Evolutionary conservation across 64 coral and sea anemone genomes (phyloP), one percentile per base, ranked within the genome.

Genomic region (Exaiptasia diaphana): DNA sequence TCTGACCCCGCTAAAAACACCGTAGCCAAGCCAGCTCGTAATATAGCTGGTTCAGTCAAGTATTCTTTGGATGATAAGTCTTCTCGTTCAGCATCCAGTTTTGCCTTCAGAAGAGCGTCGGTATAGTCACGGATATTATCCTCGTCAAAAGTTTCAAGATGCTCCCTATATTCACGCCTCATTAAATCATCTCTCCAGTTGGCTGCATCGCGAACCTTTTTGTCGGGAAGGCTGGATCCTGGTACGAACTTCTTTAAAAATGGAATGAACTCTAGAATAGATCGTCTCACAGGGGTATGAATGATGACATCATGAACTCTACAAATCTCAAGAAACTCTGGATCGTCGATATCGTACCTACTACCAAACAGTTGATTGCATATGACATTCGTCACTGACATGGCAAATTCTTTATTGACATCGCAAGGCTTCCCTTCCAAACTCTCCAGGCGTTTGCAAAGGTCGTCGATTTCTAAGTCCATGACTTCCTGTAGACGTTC

Each of bases 371-470:
- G 31, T 43, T 75, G 52, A 62, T 70, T 56, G 9, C 88, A 91
- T 22, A 91, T 78, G 5, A 90, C 81, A 53, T 91, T 91, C 38
- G 73, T 85, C 22, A 91, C 73, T 30, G 82, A 80, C 42, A 85
- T 56, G 17, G 40, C 43, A 40, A 91, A 62, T 26, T 75, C 68
- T 75, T 85, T 85, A 4, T 36, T 52, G n/a, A 77, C 38, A 35
- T 63, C 58, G 3, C 25, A 43, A 7, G 58, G 27, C 25, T 75
- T 24, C 4, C 57, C 82, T 22, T 85, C 56, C 28, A 18, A n/a
- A 4, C 13, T 24, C 20, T 40, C 21, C 36, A 85, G 23, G 22
- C 70, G 34, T 46, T 60, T 60, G 27, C 68, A 73, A 12, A 85
- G 82, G 12, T 73, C 48, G 10, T 59, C 67, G 21, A 85, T 24